A percentile compares a stretch with the other conserved stretches of the same genome.
phyloP scores from a whole-genome alignment of 2,113 vertebrate species.

The Hemiprocne comata region DNA sequence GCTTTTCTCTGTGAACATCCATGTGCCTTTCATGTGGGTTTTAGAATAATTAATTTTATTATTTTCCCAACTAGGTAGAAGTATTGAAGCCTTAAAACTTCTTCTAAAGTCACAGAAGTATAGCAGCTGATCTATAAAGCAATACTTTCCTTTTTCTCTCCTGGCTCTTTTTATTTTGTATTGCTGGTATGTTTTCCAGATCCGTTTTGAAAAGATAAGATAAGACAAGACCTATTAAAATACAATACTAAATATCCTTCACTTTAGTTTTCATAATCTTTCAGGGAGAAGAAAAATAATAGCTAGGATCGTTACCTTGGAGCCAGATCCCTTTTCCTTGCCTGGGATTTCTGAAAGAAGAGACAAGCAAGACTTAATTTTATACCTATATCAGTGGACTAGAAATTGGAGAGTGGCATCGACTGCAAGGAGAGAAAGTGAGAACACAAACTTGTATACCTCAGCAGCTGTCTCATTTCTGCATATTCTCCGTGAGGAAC shows the following conservation, averaged over 20 bases:
- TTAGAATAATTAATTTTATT: not conserved
- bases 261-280: not conserved
- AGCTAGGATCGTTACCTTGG: not conserved
- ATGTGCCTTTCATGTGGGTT: not conserved
- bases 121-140: not conserved
- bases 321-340: not conserved
- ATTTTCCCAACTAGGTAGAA: not conserved
- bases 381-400: not conserved
- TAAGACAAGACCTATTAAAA: not conserved
- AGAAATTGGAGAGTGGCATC: not conserved
- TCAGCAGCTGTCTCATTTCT: not conserved
- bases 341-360: not conserved
- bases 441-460: not conserved
- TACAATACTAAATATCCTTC: not conserved
- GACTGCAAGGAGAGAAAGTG: not conserved
- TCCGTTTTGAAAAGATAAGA: conserved; percentile 10
- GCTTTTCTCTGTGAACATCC: not conserved
- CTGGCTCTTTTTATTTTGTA: not conserved
- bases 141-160: not conserved
- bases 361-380: not conserved
- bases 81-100: not conserved
- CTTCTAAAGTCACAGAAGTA: not conserved
- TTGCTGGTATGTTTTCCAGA: not conserved
- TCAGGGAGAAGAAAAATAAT: not conserved
- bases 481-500: not conserved